Evolutionary conservation across 2,888 invertebrate species (phyloP).

Genomic region (Trachelus stipa): DNA sequence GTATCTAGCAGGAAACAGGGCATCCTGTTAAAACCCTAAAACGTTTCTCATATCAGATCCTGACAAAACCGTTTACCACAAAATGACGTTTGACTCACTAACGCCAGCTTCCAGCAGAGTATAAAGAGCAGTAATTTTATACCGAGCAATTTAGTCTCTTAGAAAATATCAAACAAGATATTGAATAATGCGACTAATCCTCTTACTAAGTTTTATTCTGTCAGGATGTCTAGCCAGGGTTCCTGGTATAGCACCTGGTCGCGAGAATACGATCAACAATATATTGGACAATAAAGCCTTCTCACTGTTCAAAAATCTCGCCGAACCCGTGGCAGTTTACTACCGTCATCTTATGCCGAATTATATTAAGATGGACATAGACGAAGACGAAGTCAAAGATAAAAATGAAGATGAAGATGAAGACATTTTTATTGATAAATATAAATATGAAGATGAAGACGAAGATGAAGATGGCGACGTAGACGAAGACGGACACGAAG

Average conservation of each 20-base stretch:
- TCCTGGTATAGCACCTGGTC: not conserved
- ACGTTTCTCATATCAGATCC: not conserved
- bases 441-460: not conserved
- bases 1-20: not conserved
- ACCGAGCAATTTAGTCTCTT: not conserved
- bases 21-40: not conserved
- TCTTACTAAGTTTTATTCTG: not conserved
- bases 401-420: not conserved
- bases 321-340: not conserved
- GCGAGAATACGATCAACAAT: not conserved
- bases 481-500: not conserved
- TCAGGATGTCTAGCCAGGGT: not conserved
- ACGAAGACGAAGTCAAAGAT: not conserved
- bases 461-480: not conserved
- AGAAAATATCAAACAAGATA: not conserved
- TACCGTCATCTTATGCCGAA: not conserved
- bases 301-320: not conserved
- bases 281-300: not conserved
- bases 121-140: not conserved
- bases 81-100: not conserved
- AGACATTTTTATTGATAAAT: not conserved
- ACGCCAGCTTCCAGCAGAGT: not conserved
- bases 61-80: not conserved
- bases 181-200: not conserved
- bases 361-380: not conserved